phyloP scores from a whole-genome alignment of 1,140 invertebrate species.

The Diprion similis region DNA sequence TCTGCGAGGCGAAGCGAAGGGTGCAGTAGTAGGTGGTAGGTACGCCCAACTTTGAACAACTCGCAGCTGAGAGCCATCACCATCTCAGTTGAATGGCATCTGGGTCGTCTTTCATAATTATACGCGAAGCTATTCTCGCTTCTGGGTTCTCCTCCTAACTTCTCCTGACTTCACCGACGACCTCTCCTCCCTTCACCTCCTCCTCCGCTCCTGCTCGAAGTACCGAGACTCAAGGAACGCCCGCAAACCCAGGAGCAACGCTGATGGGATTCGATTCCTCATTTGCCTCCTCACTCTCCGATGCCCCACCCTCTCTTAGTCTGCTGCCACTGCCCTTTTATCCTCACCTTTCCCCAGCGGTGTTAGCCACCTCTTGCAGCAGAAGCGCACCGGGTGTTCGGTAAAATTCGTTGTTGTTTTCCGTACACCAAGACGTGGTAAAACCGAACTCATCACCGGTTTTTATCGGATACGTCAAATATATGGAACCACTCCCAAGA shows the following conservation, averaged over 20 bases:
- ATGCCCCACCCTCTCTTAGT: not conserved
- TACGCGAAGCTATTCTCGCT: slow-evolving; percentile 39
- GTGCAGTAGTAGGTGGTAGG: slow-evolving; percentile 7
- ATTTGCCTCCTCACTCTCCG: slow-evolving; percentile 13
- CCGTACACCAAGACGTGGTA: too few species aligned
- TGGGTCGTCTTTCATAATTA: slow-evolving; percentile 39
- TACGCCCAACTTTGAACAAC: slow-evolving; percentile 11
- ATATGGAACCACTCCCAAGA: too few species aligned
- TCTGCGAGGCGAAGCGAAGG: not conserved
- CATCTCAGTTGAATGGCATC: slow-evolving; percentile 25
- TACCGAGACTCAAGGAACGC: slow-evolving; percentile 2
- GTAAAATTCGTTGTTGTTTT: too few species aligned
- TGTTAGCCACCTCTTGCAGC: not conserved
- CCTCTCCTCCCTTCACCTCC: slow-evolving; percentile 6
- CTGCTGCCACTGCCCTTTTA: not conserved
- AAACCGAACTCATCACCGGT: too few species aligned
- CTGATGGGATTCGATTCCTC: slow-evolving; percentile 33
- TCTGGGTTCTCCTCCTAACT: not conserved
- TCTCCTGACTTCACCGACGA: not conserved
- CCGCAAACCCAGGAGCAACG: not conserved
- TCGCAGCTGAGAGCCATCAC: slow-evolving; percentile 3
- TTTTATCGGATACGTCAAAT: too few species aligned
- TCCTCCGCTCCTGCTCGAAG: not conserved
- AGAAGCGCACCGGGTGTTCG: too few species aligned
- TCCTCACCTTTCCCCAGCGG: not conserved